Evolutionary conservation across 1,140 invertebrate species (phyloP), one percentile per base, ranked within the genome.

Genomic region (Drosophila ambigua): DNA sequence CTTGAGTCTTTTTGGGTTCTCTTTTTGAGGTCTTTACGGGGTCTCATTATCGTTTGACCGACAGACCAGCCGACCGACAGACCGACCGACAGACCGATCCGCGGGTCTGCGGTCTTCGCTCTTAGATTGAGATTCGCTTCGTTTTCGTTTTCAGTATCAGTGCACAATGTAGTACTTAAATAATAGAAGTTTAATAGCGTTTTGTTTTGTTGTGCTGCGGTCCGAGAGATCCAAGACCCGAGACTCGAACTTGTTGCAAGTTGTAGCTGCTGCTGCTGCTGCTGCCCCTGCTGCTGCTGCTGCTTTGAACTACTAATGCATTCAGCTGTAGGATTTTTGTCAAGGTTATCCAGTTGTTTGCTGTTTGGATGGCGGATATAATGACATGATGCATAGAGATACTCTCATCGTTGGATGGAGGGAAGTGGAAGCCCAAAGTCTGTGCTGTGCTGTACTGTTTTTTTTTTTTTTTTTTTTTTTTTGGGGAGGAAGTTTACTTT

Each of bases 241-340:
- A 35, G 28, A 9, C 31, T 9, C 9, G 73, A 78, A 81, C 81
- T 85, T 73, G 81, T 80, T 50, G 43, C 48, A 57, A 61, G 48
- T 58, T 60, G 58, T 50, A 23, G 46, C 39, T 60, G 54, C 63
- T 48, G 41, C 31, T 57, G 35, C 63, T 49, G 41, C 31, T 57
- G 35, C 45, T 35, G 45, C 51, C 28, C 13, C 20, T 41, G 26
- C 55, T 73, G 43, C 61, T 66, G 49, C 58, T 68, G 53, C 35
- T 8, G 28, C 55, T 81, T 63, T 91, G 89, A 90, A 85, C 89
- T 91, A 91, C 89, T 90, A 90, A 91, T 85, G 89, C 89, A 89
- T 84, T 91, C 88, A 90, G 81, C 83, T 91, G 88, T 91, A 90
- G 73, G 83, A 91, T 91, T 91, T 90, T 91, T 90, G 83, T 91